Conservation (phyloP, 2,888 invertebrate species). For the Luperina nickerlii region DNA sequence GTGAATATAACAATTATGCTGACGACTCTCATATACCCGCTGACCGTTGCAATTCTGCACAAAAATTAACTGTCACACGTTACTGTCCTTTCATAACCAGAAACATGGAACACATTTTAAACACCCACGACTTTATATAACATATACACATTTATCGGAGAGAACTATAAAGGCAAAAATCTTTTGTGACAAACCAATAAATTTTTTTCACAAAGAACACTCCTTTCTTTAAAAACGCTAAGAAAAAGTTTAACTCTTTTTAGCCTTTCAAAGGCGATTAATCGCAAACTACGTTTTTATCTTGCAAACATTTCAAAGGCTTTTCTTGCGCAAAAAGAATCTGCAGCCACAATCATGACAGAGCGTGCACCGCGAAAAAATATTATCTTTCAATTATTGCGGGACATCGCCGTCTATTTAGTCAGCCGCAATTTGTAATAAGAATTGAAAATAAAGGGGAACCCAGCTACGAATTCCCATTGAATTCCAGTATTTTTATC, state of each 20-base stretch:
- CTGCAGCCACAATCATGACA: slow-evolving; percentile 72
- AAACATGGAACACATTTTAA: slow-evolving; percentile 37
- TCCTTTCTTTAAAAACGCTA: slow-evolving; percentile 8
- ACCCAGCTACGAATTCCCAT: slow-evolving; percentile 45
- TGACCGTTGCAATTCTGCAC: slow-evolving; percentile 41
- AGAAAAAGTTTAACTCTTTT: slow-evolving; percentile 35
- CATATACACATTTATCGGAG: not conserved
- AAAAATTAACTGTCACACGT: slow-evolving; percentile 52
- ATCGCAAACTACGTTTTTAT: slow-evolving; percentile 60
- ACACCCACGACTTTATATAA: slow-evolving; percentile 13
- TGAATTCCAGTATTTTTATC: slow-evolving; percentile 49
- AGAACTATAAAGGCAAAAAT: not conserved
- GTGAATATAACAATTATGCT: slow-evolving; percentile 30
- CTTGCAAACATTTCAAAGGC: slow-evolving; percentile 69
- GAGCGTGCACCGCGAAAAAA: slow-evolving; percentile 78
- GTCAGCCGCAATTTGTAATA: slow-evolving; percentile 78
- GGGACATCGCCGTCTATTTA: slow-evolving; percentile 79
- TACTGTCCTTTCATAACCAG: slow-evolving; percentile 46
- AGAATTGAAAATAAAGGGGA: slow-evolving; percentile 80
- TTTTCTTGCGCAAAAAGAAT: slow-evolving; percentile 64
- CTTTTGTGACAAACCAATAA: slow-evolving; percentile 7
- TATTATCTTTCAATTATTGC: slow-evolving; percentile 86
- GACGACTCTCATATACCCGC: slow-evolving; percentile 31
- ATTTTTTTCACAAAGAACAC: slow-evolving; percentile 12
- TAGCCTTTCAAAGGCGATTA: slow-evolving; percentile 56